Conservation (phyloP, 1,140 invertebrate species). For the Idris sp. region DNA sequence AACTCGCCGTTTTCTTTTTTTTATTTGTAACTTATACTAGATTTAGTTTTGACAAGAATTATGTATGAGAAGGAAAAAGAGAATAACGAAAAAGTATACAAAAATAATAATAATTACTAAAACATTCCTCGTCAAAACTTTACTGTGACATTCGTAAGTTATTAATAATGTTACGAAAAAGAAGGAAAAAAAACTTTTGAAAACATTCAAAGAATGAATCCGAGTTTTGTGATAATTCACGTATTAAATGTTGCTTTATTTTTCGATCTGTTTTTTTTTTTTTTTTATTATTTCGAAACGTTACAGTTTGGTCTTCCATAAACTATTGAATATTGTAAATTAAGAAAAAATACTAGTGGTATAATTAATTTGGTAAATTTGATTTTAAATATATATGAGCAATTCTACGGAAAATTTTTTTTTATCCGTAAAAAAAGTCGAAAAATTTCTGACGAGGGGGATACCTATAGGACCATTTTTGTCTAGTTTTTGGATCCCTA, state of each 20-base stretch:
- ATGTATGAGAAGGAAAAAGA: conserved; percentile 36
- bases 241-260: neutral
- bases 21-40: conserved; percentile 55
- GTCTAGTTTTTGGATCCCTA: too few relatives aligned
- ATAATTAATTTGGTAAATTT: too few relatives aligned
- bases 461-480: too few relatives aligned
- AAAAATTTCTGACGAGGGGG: too few relatives aligned
- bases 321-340: neutral
- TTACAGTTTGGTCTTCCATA: conserved; percentile 5
- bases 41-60: conserved; percentile 59
- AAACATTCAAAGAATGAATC: too few relatives aligned
- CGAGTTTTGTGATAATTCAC: conserved; percentile 57
- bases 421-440: too few relatives aligned
- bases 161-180: conserved; percentile 51
- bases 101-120: conserved; percentile 62
- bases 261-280: neutral
- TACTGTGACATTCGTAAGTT: conserved; percentile 75
- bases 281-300: neutral
- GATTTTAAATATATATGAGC: too few relatives aligned
- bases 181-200: conserved; percentile 14
- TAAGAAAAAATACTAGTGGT: conserved; percentile 1
- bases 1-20: too few relatives aligned
- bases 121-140: conserved; percentile 74
- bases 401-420: too few relatives aligned
- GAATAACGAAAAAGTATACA: neutral